A percentile compares a stretch with the other conserved stretches of the same genome.
Conservation (phyloP, 2,888 invertebrate genomes). For the Phytoseiulus persimilis region DNA sequence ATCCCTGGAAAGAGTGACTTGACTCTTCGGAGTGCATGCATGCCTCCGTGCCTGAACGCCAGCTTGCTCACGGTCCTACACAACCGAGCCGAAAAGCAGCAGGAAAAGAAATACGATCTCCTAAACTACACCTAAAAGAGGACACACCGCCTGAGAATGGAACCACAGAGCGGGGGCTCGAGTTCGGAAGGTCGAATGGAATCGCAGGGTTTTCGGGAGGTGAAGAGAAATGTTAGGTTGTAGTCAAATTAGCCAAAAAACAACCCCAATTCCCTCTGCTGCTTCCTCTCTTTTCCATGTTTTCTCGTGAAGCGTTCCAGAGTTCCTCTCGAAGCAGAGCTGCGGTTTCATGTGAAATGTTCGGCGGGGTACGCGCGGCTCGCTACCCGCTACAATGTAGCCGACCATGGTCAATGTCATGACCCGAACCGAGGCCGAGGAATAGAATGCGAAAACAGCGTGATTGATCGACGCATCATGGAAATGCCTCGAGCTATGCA, state of each 20-base stretch:
- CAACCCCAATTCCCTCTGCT: not conserved
- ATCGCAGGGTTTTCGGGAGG: not conserved
- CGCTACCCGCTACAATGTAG: not conserved
- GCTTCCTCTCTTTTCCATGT: not conserved
- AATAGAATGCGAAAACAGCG: too few species aligned
- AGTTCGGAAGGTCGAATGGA: not conserved
- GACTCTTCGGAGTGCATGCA: not conserved
- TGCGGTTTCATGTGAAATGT: not conserved
- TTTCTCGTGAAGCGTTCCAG: not conserved
- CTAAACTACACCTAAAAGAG: slow-evolving; percentile 5
- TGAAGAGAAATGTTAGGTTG: not conserved
- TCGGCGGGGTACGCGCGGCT: not conserved
- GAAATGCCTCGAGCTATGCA: too few species aligned
- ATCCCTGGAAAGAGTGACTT: not conserved
- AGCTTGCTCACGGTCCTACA: not conserved
- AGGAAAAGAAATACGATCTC: not conserved
- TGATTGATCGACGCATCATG: too few species aligned
- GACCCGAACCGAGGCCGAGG: too few species aligned
- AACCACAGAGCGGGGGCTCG: not conserved
- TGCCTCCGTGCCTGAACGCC: not conserved
- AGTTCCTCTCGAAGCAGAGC: not conserved
- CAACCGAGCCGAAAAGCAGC: not conserved
- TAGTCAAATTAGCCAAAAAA: not conserved
- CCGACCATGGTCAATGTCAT: not conserved
- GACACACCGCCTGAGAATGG: not conserved